Conservation (phyloP, 2,797 vertebrate genomes). For the Hyperoplus lanceolatus region DNA sequence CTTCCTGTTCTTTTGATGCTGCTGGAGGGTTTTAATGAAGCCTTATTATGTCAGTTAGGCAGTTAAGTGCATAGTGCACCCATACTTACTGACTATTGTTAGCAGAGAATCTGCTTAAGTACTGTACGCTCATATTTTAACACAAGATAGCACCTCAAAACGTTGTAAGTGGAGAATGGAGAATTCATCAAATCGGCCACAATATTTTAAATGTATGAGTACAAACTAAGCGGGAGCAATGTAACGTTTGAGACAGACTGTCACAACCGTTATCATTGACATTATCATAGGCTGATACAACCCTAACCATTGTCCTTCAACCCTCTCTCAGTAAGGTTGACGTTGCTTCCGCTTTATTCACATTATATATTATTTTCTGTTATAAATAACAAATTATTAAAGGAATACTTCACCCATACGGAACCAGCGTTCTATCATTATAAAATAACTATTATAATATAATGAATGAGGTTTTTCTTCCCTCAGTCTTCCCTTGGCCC, state of each 20-base stretch:
- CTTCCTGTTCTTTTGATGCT: slow-evolving; percentile 17
- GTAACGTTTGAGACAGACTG: neutral
- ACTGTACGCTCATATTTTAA: too few species aligned
- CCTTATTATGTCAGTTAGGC: slow-evolving; percentile 14
- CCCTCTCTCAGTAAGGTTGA: neutral
- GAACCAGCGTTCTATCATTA: too few species aligned
- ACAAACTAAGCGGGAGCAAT: neutral
- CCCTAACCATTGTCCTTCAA: neutral
- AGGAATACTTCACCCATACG: too few species aligned
- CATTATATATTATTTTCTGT: neutral
- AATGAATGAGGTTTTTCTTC: too few species aligned
- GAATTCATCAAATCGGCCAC: neutral
- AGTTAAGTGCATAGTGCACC: slow-evolving; percentile 6
- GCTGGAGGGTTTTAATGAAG: slow-evolving; percentile 18
- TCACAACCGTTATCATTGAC: neutral
- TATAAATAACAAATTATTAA: too few species aligned
- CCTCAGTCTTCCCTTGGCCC: too few species aligned
- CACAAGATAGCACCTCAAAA: too few species aligned
- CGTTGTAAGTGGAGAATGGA: neutral
- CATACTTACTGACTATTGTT: neutral
- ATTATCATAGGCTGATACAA: neutral
- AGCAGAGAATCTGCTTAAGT: neutral
- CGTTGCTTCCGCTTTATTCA: neutral
- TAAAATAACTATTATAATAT: too few species aligned
- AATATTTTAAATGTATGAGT: neutral